These are phyloP conservation scores for Nerophis lumbriciformis DNA, from an alignment of 2,113 vertebrate genomes.

Conservation along the genomic window DNA sequence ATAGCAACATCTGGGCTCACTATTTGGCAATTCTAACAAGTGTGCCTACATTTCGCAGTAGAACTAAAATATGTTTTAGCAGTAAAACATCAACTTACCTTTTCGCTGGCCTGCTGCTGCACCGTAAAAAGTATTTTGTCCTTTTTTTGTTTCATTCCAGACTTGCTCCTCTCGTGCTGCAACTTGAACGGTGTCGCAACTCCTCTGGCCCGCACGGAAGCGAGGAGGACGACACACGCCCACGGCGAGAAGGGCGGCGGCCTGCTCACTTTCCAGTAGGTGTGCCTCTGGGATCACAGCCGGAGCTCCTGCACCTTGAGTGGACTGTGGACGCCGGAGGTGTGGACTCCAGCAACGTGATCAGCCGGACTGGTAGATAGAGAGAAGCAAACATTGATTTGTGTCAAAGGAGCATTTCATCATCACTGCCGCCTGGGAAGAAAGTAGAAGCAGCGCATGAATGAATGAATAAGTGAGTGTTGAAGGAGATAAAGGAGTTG, in stretches of 20 bases:
- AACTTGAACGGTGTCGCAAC: constrained; percentile 33
- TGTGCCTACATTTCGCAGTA: too few species aligned
- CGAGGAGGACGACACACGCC: constrained; percentile 29
- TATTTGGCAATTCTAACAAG: not conserved
- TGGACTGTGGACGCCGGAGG: not conserved
- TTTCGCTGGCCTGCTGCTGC: not conserved
- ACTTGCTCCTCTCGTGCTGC: not conserved
- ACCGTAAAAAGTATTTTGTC: not conserved
- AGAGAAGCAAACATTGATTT: constrained; percentile 15
- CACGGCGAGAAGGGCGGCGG: constrained; percentile 9
- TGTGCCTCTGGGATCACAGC: not conserved
- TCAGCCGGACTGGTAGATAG: constrained; percentile 6
- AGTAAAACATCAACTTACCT: constrained; percentile 25
- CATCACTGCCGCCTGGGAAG: too few species aligned
- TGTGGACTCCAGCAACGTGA: constrained; percentile 9
- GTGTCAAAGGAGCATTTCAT: not conserved
- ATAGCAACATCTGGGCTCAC: not conserved
- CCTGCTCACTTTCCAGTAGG: constrained; percentile 15
- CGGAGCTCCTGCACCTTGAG: not conserved
- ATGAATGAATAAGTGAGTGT: not conserved
- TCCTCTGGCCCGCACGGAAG: constrained; percentile 12
- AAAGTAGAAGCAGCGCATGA: not conserved
- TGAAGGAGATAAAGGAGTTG: not conserved
- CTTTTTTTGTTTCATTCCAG: not conserved
- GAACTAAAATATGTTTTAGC: too few species aligned